Evolutionary conservation across 2,888 invertebrate species (phyloP).

Genomic region (Drosophila neonasuta): DNA sequence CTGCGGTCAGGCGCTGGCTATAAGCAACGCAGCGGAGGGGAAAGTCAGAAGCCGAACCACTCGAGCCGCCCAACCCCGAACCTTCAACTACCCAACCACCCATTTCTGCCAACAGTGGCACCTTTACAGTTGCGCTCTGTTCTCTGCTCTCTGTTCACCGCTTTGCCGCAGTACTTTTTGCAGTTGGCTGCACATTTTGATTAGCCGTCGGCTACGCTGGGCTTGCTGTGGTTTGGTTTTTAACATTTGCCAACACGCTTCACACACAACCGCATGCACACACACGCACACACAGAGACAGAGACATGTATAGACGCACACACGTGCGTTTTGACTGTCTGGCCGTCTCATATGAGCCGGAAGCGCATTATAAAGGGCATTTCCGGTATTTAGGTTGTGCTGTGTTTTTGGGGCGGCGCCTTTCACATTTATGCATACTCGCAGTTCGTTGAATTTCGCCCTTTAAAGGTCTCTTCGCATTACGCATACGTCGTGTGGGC

Average conservation of each 20-base stretch:
- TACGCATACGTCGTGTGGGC: slow-evolving; percentile 46
- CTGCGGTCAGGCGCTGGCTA: slow-evolving; percentile 39
- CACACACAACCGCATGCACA: slow-evolving; percentile 15
- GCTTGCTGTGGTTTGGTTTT: slow-evolving; percentile 59
- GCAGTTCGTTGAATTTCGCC: slow-evolving; percentile 41
- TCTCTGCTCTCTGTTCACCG: slow-evolving; percentile 4
- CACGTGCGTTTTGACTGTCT: slow-evolving; percentile 41
- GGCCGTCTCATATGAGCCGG: slow-evolving; percentile 67
- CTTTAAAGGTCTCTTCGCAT: slow-evolving; percentile 44
- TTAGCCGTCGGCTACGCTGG: slow-evolving; percentile 56
- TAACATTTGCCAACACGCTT: slow-evolving; percentile 55
- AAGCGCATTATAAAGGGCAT: slow-evolving; percentile 78
- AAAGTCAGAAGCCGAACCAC: not conserved
- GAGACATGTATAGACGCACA: not conserved
- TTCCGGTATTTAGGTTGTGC: slow-evolving; percentile 70
- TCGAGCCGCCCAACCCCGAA: not conserved
- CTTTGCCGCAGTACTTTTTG: slow-evolving; percentile 47
- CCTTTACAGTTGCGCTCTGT: slow-evolving; percentile 22
- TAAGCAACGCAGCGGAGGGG: slow-evolving; percentile 6
- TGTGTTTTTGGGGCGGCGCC: slow-evolving; percentile 23
- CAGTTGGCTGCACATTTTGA: slow-evolving; percentile 75
- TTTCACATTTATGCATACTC: slow-evolving; percentile 48
- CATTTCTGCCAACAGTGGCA: slow-evolving; percentile 31
- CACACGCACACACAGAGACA: not conserved
- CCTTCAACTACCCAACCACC: not conserved